These are phyloP conservation scores for Micromussa lordhowensis DNA, from an alignment of 92 coral and sea anemone genomes.

Conservation along the genomic window DNA sequence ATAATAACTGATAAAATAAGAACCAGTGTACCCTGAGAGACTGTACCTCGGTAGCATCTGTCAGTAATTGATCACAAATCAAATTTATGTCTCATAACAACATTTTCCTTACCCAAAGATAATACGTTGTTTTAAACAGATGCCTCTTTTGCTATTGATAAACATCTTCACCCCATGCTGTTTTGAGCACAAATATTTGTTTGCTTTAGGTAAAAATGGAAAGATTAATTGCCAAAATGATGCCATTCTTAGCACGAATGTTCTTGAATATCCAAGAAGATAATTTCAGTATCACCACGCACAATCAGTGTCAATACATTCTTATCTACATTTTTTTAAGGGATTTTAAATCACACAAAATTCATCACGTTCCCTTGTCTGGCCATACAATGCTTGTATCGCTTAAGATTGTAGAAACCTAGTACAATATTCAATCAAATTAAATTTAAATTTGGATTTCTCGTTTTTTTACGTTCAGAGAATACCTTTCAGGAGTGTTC, in stretches of 20 bases:
- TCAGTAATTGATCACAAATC: constrained; percentile 29
- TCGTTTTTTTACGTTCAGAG: not conserved
- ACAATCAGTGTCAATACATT: not conserved
- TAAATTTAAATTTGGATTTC: not conserved
- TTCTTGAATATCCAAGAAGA: not conserved
- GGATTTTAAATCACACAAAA: no score
- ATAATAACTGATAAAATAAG: constrained; percentile 7
- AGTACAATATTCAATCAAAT: not conserved
- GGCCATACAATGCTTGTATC: not conserved
- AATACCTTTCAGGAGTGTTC: not conserved
- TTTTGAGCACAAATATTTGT: constrained; percentile 5
- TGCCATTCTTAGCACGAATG: not conserved
- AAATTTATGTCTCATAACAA: constrained; percentile 2
- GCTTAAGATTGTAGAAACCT: not conserved
- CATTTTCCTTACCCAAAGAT: not conserved
- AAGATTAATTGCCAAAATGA: not conserved
- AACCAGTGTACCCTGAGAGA: not conserved
- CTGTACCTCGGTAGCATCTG: constrained; percentile 18
- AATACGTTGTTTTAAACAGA: constrained; percentile 19
- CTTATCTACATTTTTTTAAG: not conserved
- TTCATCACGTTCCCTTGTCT: not conserved
- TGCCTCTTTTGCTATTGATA: constrained; percentile 7
- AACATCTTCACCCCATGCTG: not conserved
- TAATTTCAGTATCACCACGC: not conserved
- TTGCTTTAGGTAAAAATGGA: not conserved